Evolutionary conservation across 2,113 vertebrate species (phyloP), one percentile per base, ranked within the genome.

Genomic region (Mohoua ochrocephala): DNA sequence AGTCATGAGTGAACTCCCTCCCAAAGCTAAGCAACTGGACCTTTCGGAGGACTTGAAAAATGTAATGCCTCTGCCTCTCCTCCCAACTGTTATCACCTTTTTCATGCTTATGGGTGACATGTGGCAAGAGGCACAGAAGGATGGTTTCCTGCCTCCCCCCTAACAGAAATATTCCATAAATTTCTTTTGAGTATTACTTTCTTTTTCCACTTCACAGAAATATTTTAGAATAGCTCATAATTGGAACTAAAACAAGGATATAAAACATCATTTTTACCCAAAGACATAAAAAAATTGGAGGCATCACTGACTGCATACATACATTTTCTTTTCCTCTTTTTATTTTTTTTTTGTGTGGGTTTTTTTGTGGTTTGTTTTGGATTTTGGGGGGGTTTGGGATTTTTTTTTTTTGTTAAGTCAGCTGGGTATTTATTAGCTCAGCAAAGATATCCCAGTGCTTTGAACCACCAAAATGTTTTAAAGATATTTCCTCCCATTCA

Each of bases 11-110:
- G 6, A 93, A 69, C 4, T 15, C 65, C 47, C 31, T 87, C 86
- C 73, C 59, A 35, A 33, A 50, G 47, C 41, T 24, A 81, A 71
- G 27, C 67, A 85, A 76, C 49, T 67, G 24, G 45, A 53, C 50
- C 28, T 84, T 80, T 65, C 84, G 94, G 42, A 44, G 37, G 57
- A 57, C 53, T 91, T 88, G 35, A 89, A 96, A 97, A 84, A 90
- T 78, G 47, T 21, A 74, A 23, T 77, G 20, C n/a, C 21, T 81
- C 47, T 94, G 52, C 74, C 47, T 89, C 37, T 84, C 31, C 28
- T 91, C 65, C 64, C 67, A 93, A 22, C 23, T 83, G 37, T 79
- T 96, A 28, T 14, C 47, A 52, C 33, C 30, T 87, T 82, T 56
- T 80, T 82, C 50, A 65, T 67, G 64, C 24, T 92, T 35, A 27